Evolutionary conservation across 1,140 invertebrate genomes (phyloP), one percentile per base, ranked within the genome.

Genomic region (Medauroidea extradentata): DNA sequence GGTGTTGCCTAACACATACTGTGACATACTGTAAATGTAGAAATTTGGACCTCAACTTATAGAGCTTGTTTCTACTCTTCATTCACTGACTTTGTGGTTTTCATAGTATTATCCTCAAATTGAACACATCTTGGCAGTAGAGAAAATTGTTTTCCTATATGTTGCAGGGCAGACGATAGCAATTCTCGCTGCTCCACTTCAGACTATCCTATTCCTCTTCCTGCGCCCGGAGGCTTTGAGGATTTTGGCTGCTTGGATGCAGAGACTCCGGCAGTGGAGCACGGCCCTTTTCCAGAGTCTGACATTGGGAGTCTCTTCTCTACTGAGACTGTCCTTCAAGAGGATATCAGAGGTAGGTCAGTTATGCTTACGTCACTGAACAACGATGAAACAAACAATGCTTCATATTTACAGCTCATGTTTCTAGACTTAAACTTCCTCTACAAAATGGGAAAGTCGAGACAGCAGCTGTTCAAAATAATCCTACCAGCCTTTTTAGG

Each of bases 161-260:
- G 63, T 66, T 60, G 14, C 24, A 74, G 76, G 75, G 69, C 69
- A 27, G 75, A 77, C 68, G 71, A 73, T 42, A 74, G 74, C 59
- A 69, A 69, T 65, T 70, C 57, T 38, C n/a, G 43, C 29, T 58
- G 41, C 53, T 25, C 44, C 73, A 44, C 71, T 23, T 71, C 72
- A 41, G 73, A 77, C 48, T 72, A 70, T 59, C 69, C 74, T 9
- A 76, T 76, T 64, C 74, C 76, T 42, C 66, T 77, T 51, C 75
- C 75, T 58, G 66, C 73, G 34, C 71, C 75, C 42, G 67, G 69
- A 8, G 67, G 69, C 60, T 69, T 73, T 41, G 71, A 71, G 27
- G 69, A 74, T 50, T 72, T 72, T 49, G 61, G 60, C 13, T 73
- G 73, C 61, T 60, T 75, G 25, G 68, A 65, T 29, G 65, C 67